Evolutionary conservation across 2,113 vertebrate species (phyloP).

Genomic region (Pomatostomus ruficeps): DNA sequence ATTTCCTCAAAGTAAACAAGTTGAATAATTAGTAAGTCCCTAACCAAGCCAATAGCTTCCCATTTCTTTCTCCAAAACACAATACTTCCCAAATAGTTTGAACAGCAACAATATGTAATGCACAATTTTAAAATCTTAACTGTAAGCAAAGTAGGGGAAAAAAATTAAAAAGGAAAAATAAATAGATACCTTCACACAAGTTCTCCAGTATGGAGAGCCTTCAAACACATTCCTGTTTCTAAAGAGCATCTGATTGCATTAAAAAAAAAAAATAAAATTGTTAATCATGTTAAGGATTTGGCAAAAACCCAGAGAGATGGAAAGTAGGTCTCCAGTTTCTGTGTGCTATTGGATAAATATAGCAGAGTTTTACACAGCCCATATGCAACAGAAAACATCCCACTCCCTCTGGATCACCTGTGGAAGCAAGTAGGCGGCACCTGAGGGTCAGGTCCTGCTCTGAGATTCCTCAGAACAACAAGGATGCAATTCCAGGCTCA

Average conservation of each 20-base stretch:
- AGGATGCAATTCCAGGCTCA: not conserved
- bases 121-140: not conserved
- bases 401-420: not conserved
- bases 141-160: not conserved
- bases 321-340: not conserved
- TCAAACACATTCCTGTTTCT: not conserved
- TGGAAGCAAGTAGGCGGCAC: not conserved
- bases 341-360: not conserved
- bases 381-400: not conserved
- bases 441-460: not conserved
- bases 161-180: fast-evolving
- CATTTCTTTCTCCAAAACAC: constrained; percentile 23
- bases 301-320: not conserved
- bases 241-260: not conserved
- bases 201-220: not conserved
- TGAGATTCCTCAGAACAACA: not conserved
- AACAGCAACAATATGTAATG: not conserved
- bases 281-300: not conserved
- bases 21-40: constrained; percentile 9
- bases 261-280: not conserved
- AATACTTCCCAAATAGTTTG: not conserved
- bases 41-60: constrained; percentile 25
- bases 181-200: not conserved
- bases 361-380: not conserved
- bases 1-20: constrained; percentile 51